These are phyloP conservation scores for Myotis findleyi DNA, from an alignment of 2,797 vertebrate species.

Conservation along the genomic window DNA sequence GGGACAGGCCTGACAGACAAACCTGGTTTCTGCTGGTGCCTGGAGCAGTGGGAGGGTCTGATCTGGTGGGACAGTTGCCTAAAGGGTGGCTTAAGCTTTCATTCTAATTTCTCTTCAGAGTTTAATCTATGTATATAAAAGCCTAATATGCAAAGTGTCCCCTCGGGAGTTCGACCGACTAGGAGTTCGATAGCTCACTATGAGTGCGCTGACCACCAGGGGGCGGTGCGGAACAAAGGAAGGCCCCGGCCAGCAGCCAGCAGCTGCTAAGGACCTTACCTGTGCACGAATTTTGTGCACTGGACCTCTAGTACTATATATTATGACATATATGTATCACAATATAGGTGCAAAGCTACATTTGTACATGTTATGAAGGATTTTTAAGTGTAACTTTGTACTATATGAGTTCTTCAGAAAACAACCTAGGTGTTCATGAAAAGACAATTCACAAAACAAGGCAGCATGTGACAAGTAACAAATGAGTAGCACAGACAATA, in stretches of 20 bases:
- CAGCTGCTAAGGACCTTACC: no score
- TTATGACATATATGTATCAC: background rate
- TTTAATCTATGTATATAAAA: background rate
- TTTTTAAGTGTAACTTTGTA: background rate
- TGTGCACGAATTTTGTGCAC: no score
- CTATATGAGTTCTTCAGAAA: background rate
- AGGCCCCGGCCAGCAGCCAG: no score
- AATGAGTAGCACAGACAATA: background rate
- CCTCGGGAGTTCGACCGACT: no score
- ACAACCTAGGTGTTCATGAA: background rate
- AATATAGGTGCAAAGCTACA: background rate
- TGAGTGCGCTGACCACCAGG: no score
- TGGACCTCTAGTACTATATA: background rate
- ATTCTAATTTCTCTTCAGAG: background rate
- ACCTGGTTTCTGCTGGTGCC: background rate
- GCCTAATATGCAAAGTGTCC: no score
- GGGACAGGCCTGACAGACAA: background rate
- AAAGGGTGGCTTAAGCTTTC: constrained; percentile 11
- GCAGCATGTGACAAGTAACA: background rate
- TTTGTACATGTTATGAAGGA: background rate
- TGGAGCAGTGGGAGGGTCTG: background rate
- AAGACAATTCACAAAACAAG: constrained; percentile 10
- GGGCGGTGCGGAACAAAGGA: no score
- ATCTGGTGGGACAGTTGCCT: background rate
- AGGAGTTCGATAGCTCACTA: no score